phyloP scores from a whole-genome alignment of 2,113 vertebrate genomes.

The Columbina picui region DNA sequence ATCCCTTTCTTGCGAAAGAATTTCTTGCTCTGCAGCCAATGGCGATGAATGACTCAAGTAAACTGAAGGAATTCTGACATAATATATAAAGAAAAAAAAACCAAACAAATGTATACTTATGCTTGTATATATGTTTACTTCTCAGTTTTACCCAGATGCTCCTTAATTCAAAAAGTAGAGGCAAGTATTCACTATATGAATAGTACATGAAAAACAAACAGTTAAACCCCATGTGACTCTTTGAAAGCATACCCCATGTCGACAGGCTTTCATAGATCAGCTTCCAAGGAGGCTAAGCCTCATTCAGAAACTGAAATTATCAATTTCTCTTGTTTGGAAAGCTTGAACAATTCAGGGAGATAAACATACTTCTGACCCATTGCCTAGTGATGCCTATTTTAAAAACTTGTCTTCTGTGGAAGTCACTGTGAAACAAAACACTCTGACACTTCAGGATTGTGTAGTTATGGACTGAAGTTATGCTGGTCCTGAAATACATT shows the following conservation, averaged over 20 bases:
- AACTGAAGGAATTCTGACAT: background rate
- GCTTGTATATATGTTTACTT: background rate
- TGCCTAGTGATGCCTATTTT: slow-evolving; percentile 29
- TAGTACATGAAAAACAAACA: background rate
- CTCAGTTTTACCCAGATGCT: background rate
- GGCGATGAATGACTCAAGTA: background rate
- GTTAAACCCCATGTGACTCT: background rate
- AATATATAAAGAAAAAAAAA: background rate
- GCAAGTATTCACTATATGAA: background rate
- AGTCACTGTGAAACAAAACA: background rate
- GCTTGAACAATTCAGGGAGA: slow-evolving; percentile 16
- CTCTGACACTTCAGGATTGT: background rate
- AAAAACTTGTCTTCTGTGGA: background rate
- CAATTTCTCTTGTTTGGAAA: slow-evolving; percentile 36
- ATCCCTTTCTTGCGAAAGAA: background rate
- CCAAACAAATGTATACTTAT: background rate
- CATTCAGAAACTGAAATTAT: slow-evolving; percentile 43
- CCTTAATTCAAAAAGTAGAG: background rate
- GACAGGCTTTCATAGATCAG: slow-evolving; percentile 19
- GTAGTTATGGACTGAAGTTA: background rate
- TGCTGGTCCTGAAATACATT: background rate
- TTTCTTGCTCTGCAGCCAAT: background rate
- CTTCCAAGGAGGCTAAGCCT: slow-evolving; percentile 23
- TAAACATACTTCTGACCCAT: slow-evolving; percentile 40
- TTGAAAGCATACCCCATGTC: background rate